Base-by-base conservation (phyloP, 2,113 vertebrate species). In the Tichodroma muraria region DNA sequence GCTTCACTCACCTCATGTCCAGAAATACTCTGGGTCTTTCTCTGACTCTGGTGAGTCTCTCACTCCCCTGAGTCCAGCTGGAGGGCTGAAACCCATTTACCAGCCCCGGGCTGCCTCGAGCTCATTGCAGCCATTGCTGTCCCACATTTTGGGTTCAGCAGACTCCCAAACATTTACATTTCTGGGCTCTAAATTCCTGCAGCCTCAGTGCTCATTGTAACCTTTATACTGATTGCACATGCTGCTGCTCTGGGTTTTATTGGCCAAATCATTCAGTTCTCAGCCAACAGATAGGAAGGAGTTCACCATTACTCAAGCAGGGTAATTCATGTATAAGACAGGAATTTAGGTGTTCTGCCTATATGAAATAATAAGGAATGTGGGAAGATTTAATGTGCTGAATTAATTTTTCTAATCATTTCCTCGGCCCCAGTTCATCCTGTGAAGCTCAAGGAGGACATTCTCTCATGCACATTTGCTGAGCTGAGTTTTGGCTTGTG, bases 401-500 rank as follows among this genome's bases (percentile, higher is more conserved):
- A 65, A 69, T 86, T 6, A 54, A 40, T 90, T 73, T 92, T 88
- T 63, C 54, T 42, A 3, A 42, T 93, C 0, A 31, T 87, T 85
- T 73, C 91, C 71, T 81, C 47, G 9, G 44, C 33, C 35, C 9
- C 97, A 99, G 99, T 98, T 4, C 98, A 98, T 63, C 98, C 98
- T 83, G 90, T 99, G 89, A 99, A 98, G 63, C 94, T 99, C 77
- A 99, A 99, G 96, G 99, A 99, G 96, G 99, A 99, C 68, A 96
- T 99, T 89, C 98, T 99, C 21, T 98, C 98, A 9, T 99, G 99
- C 96, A 99, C 98, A 96, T 99, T 99, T 31, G 98, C 99, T 49
- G 99, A 99, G 97, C 98, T 99, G 90, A 99, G 99, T 96, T 99
- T 98, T 83, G 99, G 99, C 30, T 98, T 99, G 94, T 99, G 98